These are phyloP conservation scores for Amblyjoppa fuscipennis DNA, from an alignment of 2,888 invertebrate genomes.

Conservation along the genomic window DNA sequence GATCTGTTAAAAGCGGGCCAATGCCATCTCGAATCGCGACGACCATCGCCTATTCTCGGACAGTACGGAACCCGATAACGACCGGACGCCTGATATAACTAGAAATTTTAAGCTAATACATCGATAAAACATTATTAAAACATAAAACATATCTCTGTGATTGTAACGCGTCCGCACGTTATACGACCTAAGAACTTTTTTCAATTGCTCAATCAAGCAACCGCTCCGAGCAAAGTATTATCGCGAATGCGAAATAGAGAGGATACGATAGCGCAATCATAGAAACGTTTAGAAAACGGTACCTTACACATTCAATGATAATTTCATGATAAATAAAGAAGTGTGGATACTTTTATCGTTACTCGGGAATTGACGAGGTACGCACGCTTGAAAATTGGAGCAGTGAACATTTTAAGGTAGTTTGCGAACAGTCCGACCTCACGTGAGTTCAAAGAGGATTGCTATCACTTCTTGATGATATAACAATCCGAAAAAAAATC, in stretches of 20 bases:
- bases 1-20: conserved; percentile 63
- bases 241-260: not conserved
- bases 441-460: no score
- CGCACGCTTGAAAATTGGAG: no score
- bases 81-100: conserved; percentile 8
- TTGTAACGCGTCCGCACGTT: not conserved
- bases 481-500: no score
- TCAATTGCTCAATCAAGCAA: not conserved
- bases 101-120: not conserved
- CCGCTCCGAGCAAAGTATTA: not conserved
- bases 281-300: not conserved
- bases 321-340: not conserved
- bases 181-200: not conserved
- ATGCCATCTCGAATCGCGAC: conserved; percentile 59
- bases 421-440: no score
- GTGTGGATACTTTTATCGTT: not conserved
- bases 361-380: not conserved
- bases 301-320: not conserved
- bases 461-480: no score
- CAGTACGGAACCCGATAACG: conserved; percentile 26
- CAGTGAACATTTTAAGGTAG: no score
- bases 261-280: not conserved
- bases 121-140: not conserved
- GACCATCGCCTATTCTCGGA: not conserved
- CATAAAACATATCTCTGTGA: not conserved